A percentile compares a stretch with the other conserved stretches of the same genome.
These are phyloP conservation scores for Tetragonisca angustula DNA, from an alignment of 2,888 invertebrate species.

Conservation along the genomic window DNA sequence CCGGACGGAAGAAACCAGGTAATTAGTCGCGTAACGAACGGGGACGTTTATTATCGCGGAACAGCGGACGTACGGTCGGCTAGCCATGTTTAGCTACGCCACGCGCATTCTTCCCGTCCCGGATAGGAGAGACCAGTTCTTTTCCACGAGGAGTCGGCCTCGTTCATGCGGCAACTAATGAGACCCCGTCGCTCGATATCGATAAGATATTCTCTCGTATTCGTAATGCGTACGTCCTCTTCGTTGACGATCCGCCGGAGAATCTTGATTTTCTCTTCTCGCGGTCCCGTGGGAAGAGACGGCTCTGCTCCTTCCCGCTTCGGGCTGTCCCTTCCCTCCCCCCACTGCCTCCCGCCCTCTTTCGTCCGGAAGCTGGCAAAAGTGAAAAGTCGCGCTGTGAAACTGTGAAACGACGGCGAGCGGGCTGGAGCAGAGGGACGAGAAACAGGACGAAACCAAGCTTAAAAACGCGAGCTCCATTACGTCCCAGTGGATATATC, in stretches of 20 bases:
- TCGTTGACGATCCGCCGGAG: neutral
- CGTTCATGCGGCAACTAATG: conserved; percentile 39
- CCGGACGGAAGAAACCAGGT: conserved; percentile 22
- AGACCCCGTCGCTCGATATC: conserved; percentile 45
- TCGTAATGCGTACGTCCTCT: conserved; percentile 28
- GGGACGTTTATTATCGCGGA: conserved; percentile 61
- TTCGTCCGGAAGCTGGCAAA: conserved; percentile 4
- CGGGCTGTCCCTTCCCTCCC: too few relatives aligned
- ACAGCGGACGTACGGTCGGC: conserved; percentile 5
- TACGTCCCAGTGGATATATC: conserved; percentile 3
- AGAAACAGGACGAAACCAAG: conserved; percentile 23
- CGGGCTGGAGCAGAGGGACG: neutral
- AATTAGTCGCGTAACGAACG: conserved; percentile 57
- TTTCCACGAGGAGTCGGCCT: conserved; percentile 30
- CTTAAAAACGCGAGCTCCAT: conserved; percentile 13
- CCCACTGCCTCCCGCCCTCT: too few relatives aligned
- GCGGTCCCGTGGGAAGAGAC: conserved; percentile 52
- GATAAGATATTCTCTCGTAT: conserved; percentile 56
- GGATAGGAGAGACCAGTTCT: conserved; percentile 53
- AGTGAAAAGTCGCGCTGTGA: conserved; percentile 51
- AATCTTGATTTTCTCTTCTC: conserved; percentile 18
- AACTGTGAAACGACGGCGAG: neutral
- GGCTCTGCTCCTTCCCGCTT: neutral
- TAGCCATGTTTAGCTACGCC: conserved; percentile 61
- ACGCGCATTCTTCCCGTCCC: conserved; percentile 44